Evolutionary conservation across 2,888 invertebrate genomes (phyloP), one percentile per base, ranked within the genome.

Genomic region (Limnephilus marmoratus): DNA sequence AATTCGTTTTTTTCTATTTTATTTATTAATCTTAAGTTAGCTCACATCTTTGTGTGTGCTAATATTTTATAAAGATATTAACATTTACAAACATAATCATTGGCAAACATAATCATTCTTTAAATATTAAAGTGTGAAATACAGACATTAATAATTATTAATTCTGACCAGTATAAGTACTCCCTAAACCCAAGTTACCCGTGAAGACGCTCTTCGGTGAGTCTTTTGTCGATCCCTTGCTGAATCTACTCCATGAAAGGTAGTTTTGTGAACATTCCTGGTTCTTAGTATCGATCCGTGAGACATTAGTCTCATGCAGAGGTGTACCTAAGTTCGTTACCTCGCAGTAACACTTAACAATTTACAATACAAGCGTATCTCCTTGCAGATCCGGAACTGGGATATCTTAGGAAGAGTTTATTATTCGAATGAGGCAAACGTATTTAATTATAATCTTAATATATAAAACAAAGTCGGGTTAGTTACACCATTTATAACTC

Each of bases 271-370:
- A 24, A 68, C n/a, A 68, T 68, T 68, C 68, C 68, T 68, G 68
- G 24, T 68, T 68, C 24, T 85, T 37, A 85, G 37, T 34, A 85
- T 85, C 41, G 85, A 85, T 85, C 41, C 7, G 24, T 85, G 85
- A 85, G 41, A 4, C 37, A 85, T 85, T 85, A 85, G 85, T 85
- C 85, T 11, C 85, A 29, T 41, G 85, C 85, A 37, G 85, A 37
- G 41, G 31, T 85, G 34, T 85, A 85, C 41, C 85, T 85, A n/a
- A 37, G 37, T 18, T 68, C 24, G 24, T 2, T 68, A 68, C 68
- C 68, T 68, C n/a, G 68, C 68, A 68, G 68, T 68, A 68, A 68
- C 68, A 68, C 68, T 68, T 68, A 24, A 68, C 68, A 24, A 68
- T 68, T 68, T 68, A n/a, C 68, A 68, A 68, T n/a, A 68, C 24